A percentile compares a stretch with the other conserved stretches of the same genome.
These are phyloP conservation scores for Aptenodytes patagonicus DNA, from an alignment of 2,113 vertebrate genomes.

Conservation along the genomic window DNA sequence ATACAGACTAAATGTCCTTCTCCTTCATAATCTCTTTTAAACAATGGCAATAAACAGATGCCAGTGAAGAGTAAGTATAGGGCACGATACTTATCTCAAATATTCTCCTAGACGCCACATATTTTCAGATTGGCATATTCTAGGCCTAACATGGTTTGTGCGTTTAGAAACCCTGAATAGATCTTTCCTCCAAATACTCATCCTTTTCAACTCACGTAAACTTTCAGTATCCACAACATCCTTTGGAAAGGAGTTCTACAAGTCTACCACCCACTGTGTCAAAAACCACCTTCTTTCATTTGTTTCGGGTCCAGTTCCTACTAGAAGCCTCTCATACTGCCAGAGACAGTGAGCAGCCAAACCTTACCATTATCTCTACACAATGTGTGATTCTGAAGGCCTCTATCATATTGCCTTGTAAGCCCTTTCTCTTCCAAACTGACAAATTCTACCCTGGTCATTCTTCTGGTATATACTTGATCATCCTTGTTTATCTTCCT, in stretches of 20 bases:
- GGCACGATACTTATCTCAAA: neutral
- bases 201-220: neutral
- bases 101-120: neutral
- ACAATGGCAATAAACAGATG: neutral
- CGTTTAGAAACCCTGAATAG: neutral
- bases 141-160: neutral
- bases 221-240: neutral
- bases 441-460: neutral
- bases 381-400: neutral
- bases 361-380: neutral
- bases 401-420: neutral
- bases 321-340: neutral
- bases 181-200: neutral
- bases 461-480: neutral
- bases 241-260: neutral
- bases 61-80: neutral
- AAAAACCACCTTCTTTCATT: neutral
- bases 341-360: neutral
- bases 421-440: neutral
- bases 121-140: fast-evolving
- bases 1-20: neutral
- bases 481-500: neutral
- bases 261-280: neutral
- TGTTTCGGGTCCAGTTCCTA: neutral
- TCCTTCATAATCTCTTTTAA: neutral